Evolutionary conservation across 2,888 invertebrate genomes (phyloP), one percentile per base, ranked within the genome.

Genomic region (Mylabris sibirica): DNA sequence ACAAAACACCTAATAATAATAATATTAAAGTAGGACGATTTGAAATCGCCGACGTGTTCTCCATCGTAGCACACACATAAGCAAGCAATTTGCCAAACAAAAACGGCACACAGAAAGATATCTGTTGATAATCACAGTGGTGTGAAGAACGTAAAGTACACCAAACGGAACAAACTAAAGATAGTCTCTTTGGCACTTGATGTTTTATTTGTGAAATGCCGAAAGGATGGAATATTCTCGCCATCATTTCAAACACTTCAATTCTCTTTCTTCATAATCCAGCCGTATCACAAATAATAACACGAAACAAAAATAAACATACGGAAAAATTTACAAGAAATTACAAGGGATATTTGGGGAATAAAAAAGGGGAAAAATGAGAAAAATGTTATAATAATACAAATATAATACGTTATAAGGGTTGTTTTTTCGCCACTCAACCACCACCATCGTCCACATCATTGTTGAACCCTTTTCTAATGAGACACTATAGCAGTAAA

Each of bases 401-500:
- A 14, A 3, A 17, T 61, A 66, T 66, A 69, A 66, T 66, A 69
- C 63, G 63, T 62, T 22, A 59, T 60, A 65, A 57, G 65, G 65
- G 41, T 59, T 62, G 60, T 30, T 63, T 41, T 41, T 24, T 4
- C 41, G n/a, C 22, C 41, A 24, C 44, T 17, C 61, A 24, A 44
- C 41, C 62, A n/a, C 14, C 57, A 57, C 20, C 57, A 57, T 17
- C 20, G 20, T 38, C 60, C 20, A 57, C 53, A 53, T 57, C 26
- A 57, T 26, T 17, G 14, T 63, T 64, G 41, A 67, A 61, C 41
- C 68, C 60, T 59, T 57, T 64, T 35, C 74, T 75, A 77, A 77
- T 75, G 78, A 74, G 72, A 67, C 71, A 61, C 73, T 64, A 61
- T 38, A 61, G 66, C 74, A 66, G 74, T 60, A 68, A 63, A 65